A percentile compares a stretch with the other conserved stretches of the same genome.
Evolutionary conservation across 1,140 invertebrate genomes (phyloP).

Genomic region (Drosophila punjabiensis): DNA sequence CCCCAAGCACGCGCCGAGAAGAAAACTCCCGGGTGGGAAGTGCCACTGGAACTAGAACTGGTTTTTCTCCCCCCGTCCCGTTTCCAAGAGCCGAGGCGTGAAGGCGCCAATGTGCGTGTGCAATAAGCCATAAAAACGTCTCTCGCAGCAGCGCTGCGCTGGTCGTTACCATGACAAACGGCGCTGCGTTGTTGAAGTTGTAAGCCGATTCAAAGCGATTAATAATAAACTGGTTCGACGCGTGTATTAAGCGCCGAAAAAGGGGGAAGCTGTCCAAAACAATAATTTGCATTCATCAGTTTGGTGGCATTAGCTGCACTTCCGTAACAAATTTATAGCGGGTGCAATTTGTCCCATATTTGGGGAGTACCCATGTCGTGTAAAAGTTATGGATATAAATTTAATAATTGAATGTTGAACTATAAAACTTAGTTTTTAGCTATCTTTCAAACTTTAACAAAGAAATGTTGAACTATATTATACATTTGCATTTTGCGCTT

Average conservation of each 20-base stretch:
- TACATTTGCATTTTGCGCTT: too few species aligned
- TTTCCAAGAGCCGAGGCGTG: slow-evolving; percentile 25
- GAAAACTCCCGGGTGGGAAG: slow-evolving; percentile 59
- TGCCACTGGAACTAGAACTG: slow-evolving; percentile 52
- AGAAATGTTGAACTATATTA: too few species aligned
- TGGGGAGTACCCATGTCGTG: neutral
- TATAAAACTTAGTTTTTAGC: too few species aligned
- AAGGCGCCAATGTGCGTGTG: slow-evolving; percentile 77
- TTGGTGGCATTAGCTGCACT: slow-evolving; percentile 30
- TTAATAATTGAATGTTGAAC: too few species aligned
- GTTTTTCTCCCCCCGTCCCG: slow-evolving; percentile 26
- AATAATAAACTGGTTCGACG: slow-evolving; percentile 62
- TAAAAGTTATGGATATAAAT: neutral
- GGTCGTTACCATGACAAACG: slow-evolving; percentile 58
- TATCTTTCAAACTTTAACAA: neutral
- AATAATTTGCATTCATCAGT: slow-evolving; percentile 49
- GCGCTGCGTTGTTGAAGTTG: slow-evolving; percentile 30
- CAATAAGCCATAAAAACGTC: slow-evolving; percentile 54
- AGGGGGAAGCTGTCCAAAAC: slow-evolving; percentile 30
- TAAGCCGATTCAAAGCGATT: slow-evolving; percentile 38
- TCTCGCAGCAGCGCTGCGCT: slow-evolving; percentile 22
- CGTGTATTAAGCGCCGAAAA: slow-evolving; percentile 27
- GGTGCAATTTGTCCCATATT: slow-evolving; percentile 40
- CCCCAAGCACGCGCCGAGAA: slow-evolving; percentile 54
- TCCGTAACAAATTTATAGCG: slow-evolving; percentile 26